phyloP scores from a whole-genome alignment of 2,888 invertebrate genomes.

The Phanerotoma sp. region DNA sequence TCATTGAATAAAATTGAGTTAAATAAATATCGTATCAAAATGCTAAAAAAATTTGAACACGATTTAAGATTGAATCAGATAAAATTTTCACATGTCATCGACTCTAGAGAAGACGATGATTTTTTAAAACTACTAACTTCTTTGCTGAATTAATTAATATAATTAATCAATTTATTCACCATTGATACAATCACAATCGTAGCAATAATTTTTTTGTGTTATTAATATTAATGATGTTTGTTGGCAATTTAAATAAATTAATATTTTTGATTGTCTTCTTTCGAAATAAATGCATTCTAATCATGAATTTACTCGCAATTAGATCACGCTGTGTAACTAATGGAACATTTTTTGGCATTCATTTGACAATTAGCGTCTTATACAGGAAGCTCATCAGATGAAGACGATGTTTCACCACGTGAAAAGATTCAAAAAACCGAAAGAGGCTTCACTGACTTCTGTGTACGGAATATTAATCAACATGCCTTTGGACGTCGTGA shows the following conservation, averaged over 20 bases:
- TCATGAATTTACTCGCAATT: constrained; percentile 24
- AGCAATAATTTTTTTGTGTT: too few species aligned
- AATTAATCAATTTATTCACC: neutral
- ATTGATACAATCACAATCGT: neutral
- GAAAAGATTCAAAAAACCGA: constrained; percentile 90
- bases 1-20: too few species aligned
- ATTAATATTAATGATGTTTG: too few species aligned
- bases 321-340: constrained; percentile 41
- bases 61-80: constrained; percentile 3
- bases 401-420: constrained; percentile 89
- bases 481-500: constrained; percentile 93
- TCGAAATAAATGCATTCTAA: too few species aligned
- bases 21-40: too few species aligned
- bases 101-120: too few species aligned
- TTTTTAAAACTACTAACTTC: too few species aligned
- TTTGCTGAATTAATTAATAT: too few species aligned
- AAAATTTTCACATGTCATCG: constrained; percentile 1
- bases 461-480: constrained; percentile 91
- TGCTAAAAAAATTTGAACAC: too few species aligned
- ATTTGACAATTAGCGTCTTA: constrained; percentile 54
- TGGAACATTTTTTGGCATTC: constrained; percentile 36
- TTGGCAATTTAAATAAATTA: too few species aligned
- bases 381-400: constrained; percentile 89
- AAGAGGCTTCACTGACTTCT: constrained; percentile 84
- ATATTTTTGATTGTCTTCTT: too few species aligned